Base-by-base conservation (phyloP, 2,888 invertebrate species). In the Perdita meconis region DNA sequence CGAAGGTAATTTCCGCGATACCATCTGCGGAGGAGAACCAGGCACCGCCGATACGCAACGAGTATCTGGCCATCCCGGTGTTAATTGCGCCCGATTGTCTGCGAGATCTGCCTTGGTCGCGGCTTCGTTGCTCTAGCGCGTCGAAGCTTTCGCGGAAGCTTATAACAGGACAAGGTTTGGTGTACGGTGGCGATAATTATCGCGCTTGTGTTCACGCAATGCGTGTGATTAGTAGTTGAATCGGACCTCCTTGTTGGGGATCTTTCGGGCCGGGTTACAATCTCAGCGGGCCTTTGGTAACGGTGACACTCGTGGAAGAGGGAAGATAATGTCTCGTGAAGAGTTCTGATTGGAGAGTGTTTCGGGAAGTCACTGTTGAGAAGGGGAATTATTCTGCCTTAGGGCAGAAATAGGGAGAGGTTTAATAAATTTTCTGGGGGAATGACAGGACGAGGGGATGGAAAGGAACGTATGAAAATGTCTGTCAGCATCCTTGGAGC, bases 81-180 rank as follows among this genome's bases (percentile, higher is more conserved):
- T 82, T 85, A 85, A 85, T 85, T 85, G 86, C 80, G 73, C 65
- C 78, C 86, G 79, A 86, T 85, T 86, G 84, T 84, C 82, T 71
- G 44, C 72, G 80, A 77, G 79, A 83, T 79, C 83, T 65, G 73
- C 70, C 64, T 65, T 56, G 59, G 56, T 13, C 57, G 69, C 50
- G n/a, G 56, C 55, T 64, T 56, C 60, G 40, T 60, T 65, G n/a
- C 26, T 40, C 51, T 40, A 26, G 42, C 65, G 34, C 36, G 36
- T n/a, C n/a, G n/a, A n/a, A n/a, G 36, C 55, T 47, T 24, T 72
- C 55, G 67, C 26, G 38, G 38, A 44, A 72, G 76, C 71, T 82
- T 73, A 67, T 78, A 78, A 81, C 86, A 66, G 80, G 79, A 71
- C 66, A 19, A 10, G 30, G 30, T 6, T 19, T 19, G 22, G 59